Evolutionary conservation across 2,888 invertebrate species (phyloP).

Genomic region (Isoperla grammatica): DNA sequence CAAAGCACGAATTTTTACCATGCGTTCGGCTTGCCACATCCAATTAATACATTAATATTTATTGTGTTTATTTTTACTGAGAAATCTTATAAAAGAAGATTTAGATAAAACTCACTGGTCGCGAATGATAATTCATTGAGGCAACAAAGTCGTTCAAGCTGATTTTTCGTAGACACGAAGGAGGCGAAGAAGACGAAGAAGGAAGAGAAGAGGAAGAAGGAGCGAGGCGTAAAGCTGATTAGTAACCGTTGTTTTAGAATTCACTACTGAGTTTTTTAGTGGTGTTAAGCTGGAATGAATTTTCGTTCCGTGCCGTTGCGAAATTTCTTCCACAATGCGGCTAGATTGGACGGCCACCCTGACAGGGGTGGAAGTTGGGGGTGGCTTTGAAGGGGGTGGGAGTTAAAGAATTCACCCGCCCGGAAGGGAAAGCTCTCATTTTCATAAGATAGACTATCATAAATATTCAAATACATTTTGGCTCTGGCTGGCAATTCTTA

Average conservation of each 20-base stretch:
- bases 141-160: too few relatives aligned
- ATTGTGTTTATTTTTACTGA: too few relatives aligned
- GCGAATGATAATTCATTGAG: too few relatives aligned
- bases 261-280: constrained; percentile 21
- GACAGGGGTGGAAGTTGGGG: background rate
- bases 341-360: constrained; percentile 21
- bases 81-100: too few relatives aligned
- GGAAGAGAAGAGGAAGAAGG: background rate
- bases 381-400: background rate
- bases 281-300: constrained; percentile 28
- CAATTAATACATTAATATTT: too few relatives aligned
- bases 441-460: constrained; percentile 30
- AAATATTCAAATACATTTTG: constrained; percentile 28
- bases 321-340: constrained; percentile 20
- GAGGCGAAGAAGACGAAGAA: background rate
- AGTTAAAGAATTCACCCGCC: constrained; percentile 27
- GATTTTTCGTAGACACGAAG: background rate
- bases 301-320: constrained; percentile 15
- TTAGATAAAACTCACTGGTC: too few relatives aligned
- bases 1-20: too few relatives aligned
- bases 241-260: constrained; percentile 31
- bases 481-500: constrained; percentile 4
- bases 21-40: too few relatives aligned
- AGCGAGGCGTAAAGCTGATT: constrained; percentile 26
- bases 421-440: constrained; percentile 30